Evolutionary conservation across 2,888 invertebrate species (phyloP), one percentile per base, ranked within the genome.

Genomic region (Meliscaeva auricollis): DNA sequence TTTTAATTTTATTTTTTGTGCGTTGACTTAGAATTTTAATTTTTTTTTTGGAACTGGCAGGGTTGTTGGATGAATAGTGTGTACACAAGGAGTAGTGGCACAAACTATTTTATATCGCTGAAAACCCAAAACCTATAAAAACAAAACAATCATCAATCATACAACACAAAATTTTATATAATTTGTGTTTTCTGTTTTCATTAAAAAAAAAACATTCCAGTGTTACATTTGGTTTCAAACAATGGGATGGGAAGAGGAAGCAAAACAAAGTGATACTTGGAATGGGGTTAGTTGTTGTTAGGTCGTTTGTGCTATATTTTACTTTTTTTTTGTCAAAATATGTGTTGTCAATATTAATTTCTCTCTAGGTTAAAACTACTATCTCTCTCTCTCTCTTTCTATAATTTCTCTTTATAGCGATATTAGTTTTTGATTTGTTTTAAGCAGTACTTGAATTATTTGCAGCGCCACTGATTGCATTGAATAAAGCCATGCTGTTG

Each of bases 381-480:
- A 15, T 64, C 13, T 30, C 1, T 46, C 7, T 52, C 2, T 60
- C 38, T 22, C 46, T 44, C 17, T 72, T 50, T n/a, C 20, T n/a
- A n/a, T 26, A 26, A 26, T 58, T n/a, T n/a, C 15, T 22, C 22
- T 35, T 38, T 22, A 44, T 62, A 62, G 44, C 64, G 17, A 3
- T 2, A 54, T 50, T 66, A 73, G 72, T 77, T 50, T 64, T 62
- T 70, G 38, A 50, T 72, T 73, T 58, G 13, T 35, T 60, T 68
- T 94, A 96, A 90, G 96, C 96, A 89, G 95, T 96, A 93, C 96
- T 97, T 72, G 96, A 96, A 89, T 96, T 96, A 88, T 95, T 94
- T 89, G 95, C 96, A 46, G 96, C 95, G 81, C 97, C 97, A 88
- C 96, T 96, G 88, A 97, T 96, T 41, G 95, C 96, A 91, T 95